Evolutionary conservation across 1,140 invertebrate species (phyloP).

Genomic region (Zaprionus inermis): DNA sequence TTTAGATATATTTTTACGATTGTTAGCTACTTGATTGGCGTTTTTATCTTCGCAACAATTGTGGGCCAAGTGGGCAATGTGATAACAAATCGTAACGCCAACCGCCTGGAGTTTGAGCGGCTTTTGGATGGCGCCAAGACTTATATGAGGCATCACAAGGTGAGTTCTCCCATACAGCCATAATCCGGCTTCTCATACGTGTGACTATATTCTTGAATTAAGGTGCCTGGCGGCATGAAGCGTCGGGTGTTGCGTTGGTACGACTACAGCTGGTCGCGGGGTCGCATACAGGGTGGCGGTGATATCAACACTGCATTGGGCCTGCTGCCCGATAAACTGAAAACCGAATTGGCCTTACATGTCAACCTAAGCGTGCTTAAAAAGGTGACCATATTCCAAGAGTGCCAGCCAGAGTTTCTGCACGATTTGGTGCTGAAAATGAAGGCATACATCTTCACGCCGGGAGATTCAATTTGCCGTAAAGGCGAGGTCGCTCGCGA

Average conservation of each 20-base stretch:
- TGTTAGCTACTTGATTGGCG: conserved; percentile 97
- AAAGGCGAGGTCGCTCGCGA: conserved; percentile 96
- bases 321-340: conserved; percentile 96
- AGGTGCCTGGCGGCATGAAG: conserved; percentile 97
- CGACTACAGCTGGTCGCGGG: conserved; percentile 98
- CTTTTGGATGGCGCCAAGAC: conserved; percentile 97
- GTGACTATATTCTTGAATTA: neutral
- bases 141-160: conserved; percentile 98
- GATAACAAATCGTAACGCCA: conserved; percentile 98
- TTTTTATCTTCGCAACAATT: conserved; percentile 99
- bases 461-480: conserved; percentile 97
- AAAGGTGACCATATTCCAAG: conserved; percentile 93
- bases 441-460: conserved; percentile 98
- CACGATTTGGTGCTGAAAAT: conserved; percentile 98
- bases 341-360: conserved; percentile 97
- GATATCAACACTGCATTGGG: conserved; percentile 98
- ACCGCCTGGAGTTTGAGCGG: conserved; percentile 96
- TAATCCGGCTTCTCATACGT: neutral
- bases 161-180: conserved; percentile 59
- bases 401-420: conserved; percentile 98
- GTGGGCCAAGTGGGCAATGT: conserved; percentile 99
- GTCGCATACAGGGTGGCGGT: conserved; percentile 97
- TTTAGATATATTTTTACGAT: conserved; percentile 98
- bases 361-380: conserved; percentile 97
- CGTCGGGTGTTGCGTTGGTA: conserved; percentile 97